Conservation (phyloP, 2,113 vertebrate species). For the Gobius niger region DNA sequence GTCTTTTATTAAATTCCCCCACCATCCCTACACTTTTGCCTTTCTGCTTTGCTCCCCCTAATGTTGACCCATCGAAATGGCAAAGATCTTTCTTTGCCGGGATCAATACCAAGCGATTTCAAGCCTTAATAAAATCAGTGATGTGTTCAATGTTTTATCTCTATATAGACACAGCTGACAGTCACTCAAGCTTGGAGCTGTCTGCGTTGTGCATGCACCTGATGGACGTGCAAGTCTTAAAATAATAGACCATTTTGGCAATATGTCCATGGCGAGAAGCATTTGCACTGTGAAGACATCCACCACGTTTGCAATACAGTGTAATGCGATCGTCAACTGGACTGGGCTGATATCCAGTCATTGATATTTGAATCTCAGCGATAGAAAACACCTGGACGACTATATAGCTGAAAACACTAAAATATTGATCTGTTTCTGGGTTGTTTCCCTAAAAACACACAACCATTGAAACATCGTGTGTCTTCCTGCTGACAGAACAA, state of each 20-base stretch:
- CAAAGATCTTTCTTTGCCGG: constrained; percentile 73
- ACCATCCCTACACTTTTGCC: constrained; percentile 25
- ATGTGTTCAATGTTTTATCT: constrained; percentile 57
- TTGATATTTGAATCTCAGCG: no score
- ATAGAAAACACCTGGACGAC: no score
- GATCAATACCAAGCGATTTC: constrained; percentile 79
- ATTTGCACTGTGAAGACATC: neutral
- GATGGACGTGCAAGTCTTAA: constrained; percentile 26
- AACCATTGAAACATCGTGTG: no score
- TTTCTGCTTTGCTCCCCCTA: constrained; percentile 33
- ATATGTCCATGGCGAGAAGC: neutral
- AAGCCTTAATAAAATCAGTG: constrained; percentile 71
- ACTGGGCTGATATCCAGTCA: no score
- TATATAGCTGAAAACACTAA: no score
- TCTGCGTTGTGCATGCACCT: constrained; percentile 15
- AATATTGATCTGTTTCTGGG: no score
- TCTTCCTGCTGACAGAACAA: no score
- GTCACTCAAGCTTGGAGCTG: constrained; percentile 45
- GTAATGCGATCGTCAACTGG: no score
- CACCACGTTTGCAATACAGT: no score
- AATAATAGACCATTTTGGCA: neutral
- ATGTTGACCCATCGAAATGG: constrained; percentile 32
- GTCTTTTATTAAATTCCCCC: constrained; percentile 35
- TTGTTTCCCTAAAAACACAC: no score
- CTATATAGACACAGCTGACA: constrained; percentile 23